Base-by-base conservation (phyloP, 2,113 vertebrate genomes). In the Odocoileus hemionus region DNA sequence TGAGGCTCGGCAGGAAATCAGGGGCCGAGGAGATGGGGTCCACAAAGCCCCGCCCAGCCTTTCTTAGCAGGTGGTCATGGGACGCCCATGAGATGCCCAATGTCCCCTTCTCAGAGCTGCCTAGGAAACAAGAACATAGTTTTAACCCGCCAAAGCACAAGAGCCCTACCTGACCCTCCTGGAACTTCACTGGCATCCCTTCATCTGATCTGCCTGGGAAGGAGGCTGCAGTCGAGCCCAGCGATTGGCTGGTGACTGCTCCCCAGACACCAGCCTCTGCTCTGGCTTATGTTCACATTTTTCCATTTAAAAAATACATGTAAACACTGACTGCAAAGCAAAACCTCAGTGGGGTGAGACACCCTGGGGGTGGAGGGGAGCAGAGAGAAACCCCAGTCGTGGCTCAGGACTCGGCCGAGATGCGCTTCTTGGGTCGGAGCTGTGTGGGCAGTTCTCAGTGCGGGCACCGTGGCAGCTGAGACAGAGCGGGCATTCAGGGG, bases 401-500 rank as follows among this genome's bases (percentile, higher is more conserved):
- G 21, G 82, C 6, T 39, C 26, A 2, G 58, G 36, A 28, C 82
- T 33, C 33, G 0, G 96, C 74, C 21, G 50, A 25, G 93, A 93
- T 55, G 2, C 0, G 2, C 78, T 74, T 74, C 92, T 47, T 2
- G 78, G 64, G 89, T 26, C 1, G 19, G 84, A 28, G 54, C 78
- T 52, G 79, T 79, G 95, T 92, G 90, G 93, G 70, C 26, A 84
- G 54, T 84, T 47, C 61, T 52, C n/a, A 0, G 80, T 1, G 1
- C 0, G 12, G 89, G 82, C 82, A 54, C 70, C 1, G 0, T 13
- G 89, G 87, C 79, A 39, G 80, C 90, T 36, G 6, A 67, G 94
- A 97, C 96, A 96, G 89, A 94, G 95, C 17, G 3, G n/a, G 95
- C 96, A 96, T 98, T 98, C 97, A 96, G 94, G 30, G 61, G 67